A percentile compares a stretch with the other conserved stretches of the same genome.
Conservation (phyloP, 2,113 vertebrate species). For the Nettapus auritus region DNA sequence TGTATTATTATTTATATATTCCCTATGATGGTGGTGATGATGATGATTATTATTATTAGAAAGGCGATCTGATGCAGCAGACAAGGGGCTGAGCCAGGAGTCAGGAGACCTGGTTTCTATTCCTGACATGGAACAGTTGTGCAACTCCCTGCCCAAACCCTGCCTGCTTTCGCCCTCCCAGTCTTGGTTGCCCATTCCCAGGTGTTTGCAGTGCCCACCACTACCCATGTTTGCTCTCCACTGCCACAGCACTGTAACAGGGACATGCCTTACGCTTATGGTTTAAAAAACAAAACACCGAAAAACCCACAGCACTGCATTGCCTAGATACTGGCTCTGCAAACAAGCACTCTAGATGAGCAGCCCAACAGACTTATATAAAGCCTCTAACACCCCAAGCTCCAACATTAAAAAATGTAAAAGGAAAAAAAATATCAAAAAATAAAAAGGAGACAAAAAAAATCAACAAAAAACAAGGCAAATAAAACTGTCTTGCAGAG, state of each 20-base stretch:
- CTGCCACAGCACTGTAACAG: background rate
- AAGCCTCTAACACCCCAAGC: background rate
- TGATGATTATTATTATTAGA: constrained; percentile 64
- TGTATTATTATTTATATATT: constrained; percentile 67
- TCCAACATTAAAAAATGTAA: background rate
- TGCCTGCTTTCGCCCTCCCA: background rate
- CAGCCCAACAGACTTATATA: background rate
- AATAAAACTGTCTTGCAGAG: background rate
- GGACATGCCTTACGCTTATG: background rate
- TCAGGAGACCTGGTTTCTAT: constrained; percentile 54
- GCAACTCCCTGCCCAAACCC: constrained; percentile 27
- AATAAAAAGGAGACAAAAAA: background rate
- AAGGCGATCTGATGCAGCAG: background rate
- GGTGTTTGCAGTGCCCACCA: background rate
- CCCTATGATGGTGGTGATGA: background rate
- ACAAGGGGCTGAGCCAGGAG: constrained; percentile 26
- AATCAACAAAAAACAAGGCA: background rate
- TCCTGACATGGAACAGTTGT: constrained; percentile 44
- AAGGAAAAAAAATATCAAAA: background rate
- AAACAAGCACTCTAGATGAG: background rate
- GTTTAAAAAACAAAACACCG: background rate
- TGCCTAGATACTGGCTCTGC: background rate
- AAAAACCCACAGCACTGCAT: background rate
- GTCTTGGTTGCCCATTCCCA: background rate
- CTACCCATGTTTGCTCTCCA: background rate